Base-by-base conservation (phyloP, 2,797 vertebrate species). In the Brotula barbata region DNA sequence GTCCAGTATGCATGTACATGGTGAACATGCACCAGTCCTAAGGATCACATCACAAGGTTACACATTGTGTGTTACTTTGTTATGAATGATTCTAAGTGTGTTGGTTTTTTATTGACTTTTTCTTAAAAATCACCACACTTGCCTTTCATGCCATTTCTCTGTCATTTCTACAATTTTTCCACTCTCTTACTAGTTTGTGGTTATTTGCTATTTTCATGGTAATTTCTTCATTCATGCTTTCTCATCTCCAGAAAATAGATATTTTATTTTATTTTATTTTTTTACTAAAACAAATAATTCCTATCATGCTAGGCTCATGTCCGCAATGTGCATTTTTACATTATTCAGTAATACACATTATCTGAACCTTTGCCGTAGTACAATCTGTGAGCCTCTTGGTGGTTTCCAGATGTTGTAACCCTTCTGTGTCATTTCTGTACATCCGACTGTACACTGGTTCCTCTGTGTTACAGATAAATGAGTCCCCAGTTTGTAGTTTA, bases 391-490 rank as follows among this genome's bases (percentile, higher is more conserved):
- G 16, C 14, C 28, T 58, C 8, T 40, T 61, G 77, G 49, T 70
- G 58, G 61, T 61, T 56, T 77, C 60, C 61, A 71, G 53, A 70
- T 83, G 60, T 72, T 64, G 6, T 77, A 76, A 71, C 51, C 28
- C 41, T 36, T 78, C 55, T 88, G 67, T 87, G 64, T 73, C 41
- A 56, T 80, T 53, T 69, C 37, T 83, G 49, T 83, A 52, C 59
- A 44, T 58, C 72, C 69, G 68, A 62, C 83, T 89, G 82, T 87
- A 79, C 82, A 68, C 83, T 72, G 87, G 82, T 83, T 90, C 87
- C 89, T 90, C 85, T 92, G 83, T 92, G 87, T 92, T 92, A 76
- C 92, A 93, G 92, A 92, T 77, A 86, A 89, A 87, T 79, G 88
- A 89, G 66, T 79, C 88, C 68, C 85, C 88, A 85, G 86, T 87